Evolutionary conservation across 2,888 invertebrate genomes (phyloP).

Genomic region (Drosophila planitibia): DNA sequence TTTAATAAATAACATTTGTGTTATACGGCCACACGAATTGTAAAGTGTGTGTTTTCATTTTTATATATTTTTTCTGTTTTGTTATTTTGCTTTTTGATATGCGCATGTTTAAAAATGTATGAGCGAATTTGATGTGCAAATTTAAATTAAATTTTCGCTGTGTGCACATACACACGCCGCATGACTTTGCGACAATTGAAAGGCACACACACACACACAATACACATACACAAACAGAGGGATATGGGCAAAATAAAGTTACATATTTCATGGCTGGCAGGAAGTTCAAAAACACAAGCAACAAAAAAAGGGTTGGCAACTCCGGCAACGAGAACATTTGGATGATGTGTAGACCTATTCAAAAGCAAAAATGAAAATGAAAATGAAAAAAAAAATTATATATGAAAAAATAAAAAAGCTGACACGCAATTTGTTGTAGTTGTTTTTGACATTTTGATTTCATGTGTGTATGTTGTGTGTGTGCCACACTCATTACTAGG

Average conservation of each 20-base stretch:
- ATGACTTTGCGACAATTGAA: constrained; percentile 65
- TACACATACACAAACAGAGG: constrained; percentile 31
- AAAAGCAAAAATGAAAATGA: constrained; percentile 35
- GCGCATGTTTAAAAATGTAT: constrained; percentile 67
- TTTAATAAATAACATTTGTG: constrained; percentile 53
- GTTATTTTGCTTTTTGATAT: constrained; percentile 20
- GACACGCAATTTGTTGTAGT: constrained; percentile 72
- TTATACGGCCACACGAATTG: constrained; percentile 22
- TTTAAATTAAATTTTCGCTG: constrained; percentile 75
- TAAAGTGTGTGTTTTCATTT: constrained; percentile 26
- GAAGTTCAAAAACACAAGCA: constrained; percentile 59
- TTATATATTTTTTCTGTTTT: constrained; percentile 12
- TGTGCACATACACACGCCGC: constrained; percentile 20
- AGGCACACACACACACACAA: constrained; percentile 31
- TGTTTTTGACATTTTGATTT: constrained; percentile 69
- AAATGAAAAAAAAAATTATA: constrained; percentile 10
- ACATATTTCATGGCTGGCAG: constrained; percentile 69
- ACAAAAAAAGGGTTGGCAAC: constrained; percentile 66
- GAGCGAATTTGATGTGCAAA: constrained; percentile 72
- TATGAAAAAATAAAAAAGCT: constrained; percentile 33
- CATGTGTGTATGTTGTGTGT: constrained; percentile 39
- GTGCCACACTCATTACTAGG: constrained; percentile 61
- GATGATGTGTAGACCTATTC: constrained; percentile 53
- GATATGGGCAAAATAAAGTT: constrained; percentile 54
- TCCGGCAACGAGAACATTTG: constrained; percentile 41